phyloP scores from a whole-genome alignment of 2,888 invertebrate species.

The Theodoxus fluviatilis region DNA sequence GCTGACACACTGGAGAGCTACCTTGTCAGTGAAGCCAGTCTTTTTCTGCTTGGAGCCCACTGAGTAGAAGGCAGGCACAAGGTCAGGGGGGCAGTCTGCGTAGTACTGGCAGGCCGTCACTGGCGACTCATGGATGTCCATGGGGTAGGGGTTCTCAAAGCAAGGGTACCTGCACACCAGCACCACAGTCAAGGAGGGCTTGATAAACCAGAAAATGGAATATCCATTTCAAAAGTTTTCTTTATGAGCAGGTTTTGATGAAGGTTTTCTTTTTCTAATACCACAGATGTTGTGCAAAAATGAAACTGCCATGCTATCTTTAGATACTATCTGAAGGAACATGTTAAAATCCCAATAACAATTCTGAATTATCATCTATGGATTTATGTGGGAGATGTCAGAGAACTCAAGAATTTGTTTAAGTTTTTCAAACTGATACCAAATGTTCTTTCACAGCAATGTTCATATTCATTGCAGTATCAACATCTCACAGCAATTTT shows the following conservation, averaged over 20 bases:
- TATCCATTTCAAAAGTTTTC: not conserved
- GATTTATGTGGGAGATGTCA: too few species aligned
- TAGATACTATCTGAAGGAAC: too few species aligned
- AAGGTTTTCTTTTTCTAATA: not conserved
- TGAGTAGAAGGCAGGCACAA: constrained; percentile 97
- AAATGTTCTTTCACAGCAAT: too few species aligned
- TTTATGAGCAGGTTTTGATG: too few species aligned
- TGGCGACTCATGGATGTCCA: constrained; percentile 98
- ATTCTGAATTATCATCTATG: too few species aligned
- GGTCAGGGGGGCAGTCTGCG: constrained; percentile 96
- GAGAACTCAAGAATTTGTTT: too few species aligned
- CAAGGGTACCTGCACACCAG: constrained; percentile 79
- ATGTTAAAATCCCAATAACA: too few species aligned
- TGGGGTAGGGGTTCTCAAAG: constrained; percentile 98
- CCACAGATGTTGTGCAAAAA: too few species aligned
- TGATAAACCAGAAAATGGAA: not conserved
- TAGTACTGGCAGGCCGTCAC: constrained; percentile 97
- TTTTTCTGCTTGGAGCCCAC: constrained; percentile 73
- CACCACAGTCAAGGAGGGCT: not conserved
- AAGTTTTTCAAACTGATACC: too few species aligned
- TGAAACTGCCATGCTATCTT: too few species aligned
- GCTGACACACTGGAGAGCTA: constrained; percentile 34
- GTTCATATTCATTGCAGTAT: too few species aligned
- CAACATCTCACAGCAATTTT: too few species aligned
- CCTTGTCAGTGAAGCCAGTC: constrained; percentile 65